Evolutionary conservation across 1,140 invertebrate species (phyloP), one percentile per base, ranked within the genome.

Genomic region (Calephelis nemesis): DNA sequence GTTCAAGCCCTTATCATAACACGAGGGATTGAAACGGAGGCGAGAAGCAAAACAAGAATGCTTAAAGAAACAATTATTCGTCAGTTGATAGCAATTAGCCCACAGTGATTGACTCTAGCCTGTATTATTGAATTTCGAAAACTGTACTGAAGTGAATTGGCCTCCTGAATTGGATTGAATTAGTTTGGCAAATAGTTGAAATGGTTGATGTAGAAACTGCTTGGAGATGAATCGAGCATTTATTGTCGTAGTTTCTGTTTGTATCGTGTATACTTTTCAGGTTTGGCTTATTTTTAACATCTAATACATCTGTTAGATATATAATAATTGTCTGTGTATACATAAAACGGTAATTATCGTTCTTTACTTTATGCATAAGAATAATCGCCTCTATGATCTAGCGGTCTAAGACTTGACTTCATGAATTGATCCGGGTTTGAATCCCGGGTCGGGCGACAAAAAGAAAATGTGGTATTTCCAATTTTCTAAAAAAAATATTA

Each of bases 211-310:
- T 58, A 58, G 52, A 30, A 58, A 58, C 9, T 30, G 30, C 52
- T 58, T 12, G 73, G 81, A 81, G 76, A 89, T 89, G 87, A 78
- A 74, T 82, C 82, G 84, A 60, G 77, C 73, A 52, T 70, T 82
- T 67, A 71, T 84, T 70, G 74, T 81, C 64, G 62, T 85, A 45
- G 73, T 73, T 65, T 75, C 74, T 47, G 65, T 79, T 52, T 75
- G 81, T 63, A 62, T 82, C 65, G 84, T 74, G 40, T 64, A 82
- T n/a, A 86, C 80, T 19, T 73, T 86, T 58, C 82, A 87, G 82
- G 87, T 89, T 60, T 74, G 68, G 30, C 4, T 30, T 30, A 1
- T 30, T 4, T 30, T 30, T 30, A 19, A 30, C 30, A 30, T 4
- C 30, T 30, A 30, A 30, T 30, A 30, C 30, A 30, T 30, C 30